A percentile compares a stretch with the other conserved stretches of the same genome.
Evolutionary conservation across 1,140 invertebrate genomes (phyloP).

Genomic region (Eriosoma lanigerum): DNA sequence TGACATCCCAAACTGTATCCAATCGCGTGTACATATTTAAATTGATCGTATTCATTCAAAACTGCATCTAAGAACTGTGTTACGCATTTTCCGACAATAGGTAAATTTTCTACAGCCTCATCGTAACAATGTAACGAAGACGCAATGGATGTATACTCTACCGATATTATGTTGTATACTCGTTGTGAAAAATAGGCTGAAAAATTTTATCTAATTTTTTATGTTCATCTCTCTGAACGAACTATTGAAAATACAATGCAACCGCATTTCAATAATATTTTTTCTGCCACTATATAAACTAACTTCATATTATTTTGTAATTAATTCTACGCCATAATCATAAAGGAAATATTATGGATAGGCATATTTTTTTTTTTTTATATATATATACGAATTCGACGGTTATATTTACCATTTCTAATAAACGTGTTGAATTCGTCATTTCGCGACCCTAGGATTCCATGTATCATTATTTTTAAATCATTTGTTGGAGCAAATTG

Average conservation of each 20-base stretch:
- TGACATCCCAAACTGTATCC: slow-evolving; percentile 19
- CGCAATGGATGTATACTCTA: neutral
- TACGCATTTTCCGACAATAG: neutral
- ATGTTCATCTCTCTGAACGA: too few species aligned
- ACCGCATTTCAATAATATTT: too few species aligned
- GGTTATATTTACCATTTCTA: neutral
- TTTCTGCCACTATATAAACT: too few species aligned
- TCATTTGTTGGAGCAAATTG: neutral
- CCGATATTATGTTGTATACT: neutral
- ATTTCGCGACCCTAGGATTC: neutral
- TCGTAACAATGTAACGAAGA: neutral
- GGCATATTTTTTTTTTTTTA: too few species aligned
- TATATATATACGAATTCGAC: too few species aligned
- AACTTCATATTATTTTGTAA: too few species aligned
- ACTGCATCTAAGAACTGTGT: neutral
- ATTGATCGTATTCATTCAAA: neutral
- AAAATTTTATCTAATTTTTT: too few species aligned
- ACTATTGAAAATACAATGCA: too few species aligned
- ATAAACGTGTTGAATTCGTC: neutral
- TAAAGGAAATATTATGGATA: too few species aligned
- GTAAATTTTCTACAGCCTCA: neutral
- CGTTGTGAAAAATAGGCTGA: slow-evolving; percentile 1
- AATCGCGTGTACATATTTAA: slow-evolving; percentile 1
- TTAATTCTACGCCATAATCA: too few species aligned
- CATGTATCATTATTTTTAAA: slow-evolving; percentile 13